Conservation (phyloP, 2,113 vertebrate genomes). For the Phaethornis superciliosus region DNA sequence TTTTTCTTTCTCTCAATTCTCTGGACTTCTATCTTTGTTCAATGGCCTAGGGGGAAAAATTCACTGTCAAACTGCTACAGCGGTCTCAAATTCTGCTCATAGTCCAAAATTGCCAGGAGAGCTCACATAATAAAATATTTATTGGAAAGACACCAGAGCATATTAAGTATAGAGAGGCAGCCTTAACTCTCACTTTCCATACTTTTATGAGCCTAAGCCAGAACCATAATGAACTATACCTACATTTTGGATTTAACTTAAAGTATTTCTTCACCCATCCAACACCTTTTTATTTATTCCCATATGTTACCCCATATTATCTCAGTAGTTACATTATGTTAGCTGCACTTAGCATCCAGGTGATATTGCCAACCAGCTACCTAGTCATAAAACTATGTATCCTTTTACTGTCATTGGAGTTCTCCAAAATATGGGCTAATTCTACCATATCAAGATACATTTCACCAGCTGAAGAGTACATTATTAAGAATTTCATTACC, state of each 20-base stretch:
- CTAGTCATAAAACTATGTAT: constrained; percentile 52
- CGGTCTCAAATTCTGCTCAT: not conserved
- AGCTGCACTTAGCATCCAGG: constrained; percentile 40
- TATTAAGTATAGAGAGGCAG: constrained; percentile 21
- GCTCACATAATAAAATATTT: constrained; percentile 34
- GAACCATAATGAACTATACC: constrained; percentile 24
- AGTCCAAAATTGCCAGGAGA: constrained; percentile 12
- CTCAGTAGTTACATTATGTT: constrained; percentile 68
- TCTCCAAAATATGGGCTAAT: constrained; percentile 40
- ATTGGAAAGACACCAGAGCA: constrained; percentile 5
- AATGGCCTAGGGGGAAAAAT: not conserved
- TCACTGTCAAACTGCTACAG: not conserved
- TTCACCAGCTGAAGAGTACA: constrained; percentile 26
- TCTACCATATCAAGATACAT: constrained; percentile 12
- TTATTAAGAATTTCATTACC: constrained; percentile 32
- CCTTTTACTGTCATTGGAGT: constrained; percentile 40
- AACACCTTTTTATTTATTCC: constrained; percentile 60
- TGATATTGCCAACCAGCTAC: constrained; percentile 53
- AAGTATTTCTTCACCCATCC: constrained; percentile 61
- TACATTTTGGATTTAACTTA: constrained; percentile 40
- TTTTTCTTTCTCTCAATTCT: not conserved
- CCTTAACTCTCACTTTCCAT: constrained; percentile 70
- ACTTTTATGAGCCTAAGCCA: constrained; percentile 53
- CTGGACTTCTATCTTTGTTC: not conserved
- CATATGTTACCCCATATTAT: constrained; percentile 56